phyloP scores from a whole-genome alignment of 2,113 vertebrate species.

The Siphamia tubifer region DNA sequence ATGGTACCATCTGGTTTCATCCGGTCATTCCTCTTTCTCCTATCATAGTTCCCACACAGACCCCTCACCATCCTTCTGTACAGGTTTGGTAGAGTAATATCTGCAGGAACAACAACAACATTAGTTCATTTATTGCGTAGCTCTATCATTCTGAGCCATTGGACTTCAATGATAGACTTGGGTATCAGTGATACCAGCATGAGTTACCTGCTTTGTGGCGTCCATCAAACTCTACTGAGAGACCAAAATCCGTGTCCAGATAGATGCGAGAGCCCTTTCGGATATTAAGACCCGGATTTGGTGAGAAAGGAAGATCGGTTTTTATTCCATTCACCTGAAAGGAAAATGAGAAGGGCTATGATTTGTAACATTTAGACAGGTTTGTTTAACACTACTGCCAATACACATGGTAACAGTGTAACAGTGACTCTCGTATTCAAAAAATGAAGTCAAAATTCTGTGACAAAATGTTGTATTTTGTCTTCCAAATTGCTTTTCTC shows the following conservation, averaged over 20 bases:
- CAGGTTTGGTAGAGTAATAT: conserved; percentile 76
- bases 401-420: too few relatives aligned
- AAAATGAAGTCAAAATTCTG: too few relatives aligned
- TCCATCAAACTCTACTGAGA: conserved; percentile 81
- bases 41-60: conserved; percentile 85
- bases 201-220: conserved; percentile 77
- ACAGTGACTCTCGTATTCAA: too few relatives aligned
- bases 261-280: conserved; percentile 67
- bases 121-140: not conserved
- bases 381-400: too few relatives aligned
- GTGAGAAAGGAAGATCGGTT: conserved; percentile 66
- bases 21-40: conserved; percentile 74
- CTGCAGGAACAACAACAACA: conserved; percentile 57
- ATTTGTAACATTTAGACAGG: too few relatives aligned
- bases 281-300: conserved; percentile 78
- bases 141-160: too few relatives aligned
- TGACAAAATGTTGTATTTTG: too few relatives aligned
- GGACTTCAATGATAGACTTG: too few relatives aligned
- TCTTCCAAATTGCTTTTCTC: too few relatives aligned
- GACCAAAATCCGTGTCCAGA: conserved; percentile 86
- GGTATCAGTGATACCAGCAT: not conserved
- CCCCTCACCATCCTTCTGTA: conserved; percentile 79
- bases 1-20: conserved; percentile 74
- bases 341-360: not conserved
- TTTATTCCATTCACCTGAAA: conserved; percentile 80